Conservation (phyloP, 2,888 invertebrate species). For the Cantharis rustica region DNA sequence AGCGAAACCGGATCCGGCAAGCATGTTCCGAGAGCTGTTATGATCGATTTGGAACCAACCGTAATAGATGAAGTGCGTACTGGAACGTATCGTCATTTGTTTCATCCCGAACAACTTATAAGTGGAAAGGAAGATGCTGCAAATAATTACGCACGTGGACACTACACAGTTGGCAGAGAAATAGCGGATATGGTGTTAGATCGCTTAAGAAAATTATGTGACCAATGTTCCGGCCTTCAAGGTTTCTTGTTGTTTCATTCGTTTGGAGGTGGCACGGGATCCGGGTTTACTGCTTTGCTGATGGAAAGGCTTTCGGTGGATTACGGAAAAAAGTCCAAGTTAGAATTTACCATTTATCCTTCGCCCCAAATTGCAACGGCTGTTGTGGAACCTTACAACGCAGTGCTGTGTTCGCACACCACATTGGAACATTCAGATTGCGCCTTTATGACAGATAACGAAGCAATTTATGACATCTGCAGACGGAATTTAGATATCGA, state of each 20-base stretch:
- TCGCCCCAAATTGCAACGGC: slow-evolving; percentile 73
- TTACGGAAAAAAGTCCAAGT: slow-evolving; percentile 64
- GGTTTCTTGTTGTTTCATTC: slow-evolving; percentile 94
- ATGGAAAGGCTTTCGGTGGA: slow-evolving; percentile 92
- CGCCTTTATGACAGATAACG: slow-evolving; percentile 62
- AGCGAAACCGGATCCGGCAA: slow-evolving; percentile 57
- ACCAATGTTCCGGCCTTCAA: slow-evolving; percentile 75
- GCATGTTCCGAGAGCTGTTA: slow-evolving; percentile 68
- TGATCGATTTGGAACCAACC: slow-evolving; percentile 72
- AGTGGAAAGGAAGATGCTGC: slow-evolving; percentile 87
- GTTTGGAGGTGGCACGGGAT: slow-evolving; percentile 89
- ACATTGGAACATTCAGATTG: slow-evolving; percentile 66
- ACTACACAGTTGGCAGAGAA: slow-evolving; percentile 78
- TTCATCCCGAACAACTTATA: slow-evolving; percentile 91
- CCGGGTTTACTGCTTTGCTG: slow-evolving; percentile 88
- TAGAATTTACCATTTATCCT: slow-evolving; percentile 81
- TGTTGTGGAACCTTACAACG: slow-evolving; percentile 67
- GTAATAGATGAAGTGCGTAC: slow-evolving; percentile 61
- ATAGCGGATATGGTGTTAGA: slow-evolving; percentile 70
- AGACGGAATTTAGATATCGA: slow-evolving; percentile 64
- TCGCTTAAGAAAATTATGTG: slow-evolving; percentile 70
- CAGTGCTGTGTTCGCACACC: slow-evolving; percentile 67
- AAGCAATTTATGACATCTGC: slow-evolving; percentile 61
- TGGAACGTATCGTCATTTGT: slow-evolving; percentile 81
- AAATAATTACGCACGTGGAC: slow-evolving; percentile 83